Percentiles rank a stretch among this genome's conserved stretches.
Conservation (phyloP, 2,113 vertebrate genomes). For the Sinocyclocheilus maitianheensis region DNA sequence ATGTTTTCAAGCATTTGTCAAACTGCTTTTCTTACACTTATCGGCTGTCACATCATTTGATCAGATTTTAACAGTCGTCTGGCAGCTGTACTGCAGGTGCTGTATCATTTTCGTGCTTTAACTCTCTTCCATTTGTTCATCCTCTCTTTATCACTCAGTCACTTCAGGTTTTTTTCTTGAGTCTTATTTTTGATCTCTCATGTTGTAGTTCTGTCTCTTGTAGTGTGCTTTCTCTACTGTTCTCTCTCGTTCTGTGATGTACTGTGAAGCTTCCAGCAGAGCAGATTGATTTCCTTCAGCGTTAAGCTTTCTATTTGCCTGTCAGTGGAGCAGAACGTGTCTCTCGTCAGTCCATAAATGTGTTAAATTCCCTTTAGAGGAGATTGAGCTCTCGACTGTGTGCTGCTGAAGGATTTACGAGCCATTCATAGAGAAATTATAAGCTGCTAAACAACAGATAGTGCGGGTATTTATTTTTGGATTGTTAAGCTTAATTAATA, state of each 20-base stretch:
- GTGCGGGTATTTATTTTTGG: not conserved
- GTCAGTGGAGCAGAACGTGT: slow-evolving; percentile 38
- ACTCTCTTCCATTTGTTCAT: not conserved
- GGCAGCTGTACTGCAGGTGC: not conserved
- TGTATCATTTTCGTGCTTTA: not conserved
- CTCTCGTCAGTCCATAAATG: slow-evolving; percentile 35
- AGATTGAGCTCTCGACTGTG: slow-evolving; percentile 10
- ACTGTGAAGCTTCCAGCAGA: slow-evolving; percentile 30
- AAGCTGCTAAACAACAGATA: slow-evolving; percentile 19
- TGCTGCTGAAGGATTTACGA: slow-evolving; percentile 46
- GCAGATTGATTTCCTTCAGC: slow-evolving; percentile 41
- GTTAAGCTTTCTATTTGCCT: slow-evolving; percentile 33
- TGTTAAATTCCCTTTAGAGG: slow-evolving; percentile 29
- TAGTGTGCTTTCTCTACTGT: not conserved
- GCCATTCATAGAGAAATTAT: slow-evolving; percentile 48
- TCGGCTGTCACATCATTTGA: slow-evolving; percentile 4
- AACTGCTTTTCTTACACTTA: not conserved
- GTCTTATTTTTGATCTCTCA: slow-evolving; percentile 9
- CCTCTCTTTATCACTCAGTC: not conserved
- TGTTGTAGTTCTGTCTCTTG: slow-evolving; percentile 1
- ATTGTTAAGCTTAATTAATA: slow-evolving; percentile 5
- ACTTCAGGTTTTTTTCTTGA: slow-evolving; percentile 13
- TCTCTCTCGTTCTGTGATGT: not conserved
- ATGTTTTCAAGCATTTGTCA: not conserved
- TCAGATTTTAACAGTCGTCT: not conserved